Conservation (phyloP, 2,797 vertebrate species). For the Bucorvus abyssinicus region DNA sequence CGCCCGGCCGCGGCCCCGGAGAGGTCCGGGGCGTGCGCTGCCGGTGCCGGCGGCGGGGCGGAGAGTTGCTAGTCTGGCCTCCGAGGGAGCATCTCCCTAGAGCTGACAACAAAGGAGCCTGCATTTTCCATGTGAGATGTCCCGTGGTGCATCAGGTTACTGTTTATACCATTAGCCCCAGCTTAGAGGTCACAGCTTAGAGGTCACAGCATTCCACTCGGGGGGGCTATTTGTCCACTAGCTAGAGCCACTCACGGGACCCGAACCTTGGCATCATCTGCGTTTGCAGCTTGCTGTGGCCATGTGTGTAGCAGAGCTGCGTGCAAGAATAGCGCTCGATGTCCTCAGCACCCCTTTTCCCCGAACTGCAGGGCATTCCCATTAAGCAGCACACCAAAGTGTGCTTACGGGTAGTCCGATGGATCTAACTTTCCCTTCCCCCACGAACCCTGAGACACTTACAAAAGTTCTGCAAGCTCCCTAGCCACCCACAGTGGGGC, state of each 20-base stretch:
- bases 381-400: background rate
- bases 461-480: background rate
- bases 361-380: background rate
- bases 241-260: background rate
- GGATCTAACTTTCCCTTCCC: background rate
- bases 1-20: background rate
- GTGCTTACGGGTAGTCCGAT: background rate
- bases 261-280: background rate
- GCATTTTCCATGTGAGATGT: background rate
- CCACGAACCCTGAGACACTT: rapidly evolving
- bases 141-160: background rate
- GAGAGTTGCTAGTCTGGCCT: background rate
- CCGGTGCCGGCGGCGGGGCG: background rate
- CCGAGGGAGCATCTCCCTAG: background rate
- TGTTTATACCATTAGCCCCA: background rate
- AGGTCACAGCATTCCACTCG: background rate
- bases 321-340: background rate
- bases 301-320: rapidly evolving
- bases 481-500: too few species aligned
- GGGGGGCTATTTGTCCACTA: background rate
- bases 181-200: background rate
- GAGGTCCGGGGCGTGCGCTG: background rate
- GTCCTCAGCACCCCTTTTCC: background rate
- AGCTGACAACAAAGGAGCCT: background rate
- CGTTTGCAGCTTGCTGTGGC: background rate